These are phyloP conservation scores for Heliocidaris tuberculata DNA, from an alignment of 35 echinoderm and acorn worm species.

Conservation along the genomic window DNA sequence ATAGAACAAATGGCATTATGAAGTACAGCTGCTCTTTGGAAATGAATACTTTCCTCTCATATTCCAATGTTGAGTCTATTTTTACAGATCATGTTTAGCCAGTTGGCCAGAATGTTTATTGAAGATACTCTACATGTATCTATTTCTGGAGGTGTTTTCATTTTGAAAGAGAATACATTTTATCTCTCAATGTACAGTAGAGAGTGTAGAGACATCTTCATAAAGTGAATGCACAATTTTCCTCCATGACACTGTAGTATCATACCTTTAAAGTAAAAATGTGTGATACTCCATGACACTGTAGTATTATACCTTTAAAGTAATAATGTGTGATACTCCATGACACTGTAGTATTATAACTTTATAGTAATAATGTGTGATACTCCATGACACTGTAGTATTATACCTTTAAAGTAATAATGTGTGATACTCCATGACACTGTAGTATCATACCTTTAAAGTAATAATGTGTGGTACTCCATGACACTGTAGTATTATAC, in stretches of 20 bases:
- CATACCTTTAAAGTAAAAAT: background rate
- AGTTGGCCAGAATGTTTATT: background rate
- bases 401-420: background rate
- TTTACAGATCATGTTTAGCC: background rate
- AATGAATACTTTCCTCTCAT: background rate
- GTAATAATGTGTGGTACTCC: too few relatives aligned
- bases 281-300: background rate
- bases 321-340: too few relatives aligned
- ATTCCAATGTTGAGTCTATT: background rate
- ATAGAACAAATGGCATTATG: background rate
- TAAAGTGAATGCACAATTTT: background rate
- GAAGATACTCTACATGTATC: background rate
- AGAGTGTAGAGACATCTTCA: background rate
- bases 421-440: too few relatives aligned
- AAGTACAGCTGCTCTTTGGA: background rate
- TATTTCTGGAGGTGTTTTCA: background rate
- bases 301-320: background rate
- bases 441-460: background rate
- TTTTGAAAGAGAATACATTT: background rate
- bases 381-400: background rate
- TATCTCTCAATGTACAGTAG: background rate
- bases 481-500: background rate
- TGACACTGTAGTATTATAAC: background rate
- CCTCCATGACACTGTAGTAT: background rate
- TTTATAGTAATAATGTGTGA: background rate